These are phyloP conservation scores for Agonopterix alstromeriana DNA, from an alignment of 2,888 invertebrate genomes.

Conservation along the genomic window DNA sequence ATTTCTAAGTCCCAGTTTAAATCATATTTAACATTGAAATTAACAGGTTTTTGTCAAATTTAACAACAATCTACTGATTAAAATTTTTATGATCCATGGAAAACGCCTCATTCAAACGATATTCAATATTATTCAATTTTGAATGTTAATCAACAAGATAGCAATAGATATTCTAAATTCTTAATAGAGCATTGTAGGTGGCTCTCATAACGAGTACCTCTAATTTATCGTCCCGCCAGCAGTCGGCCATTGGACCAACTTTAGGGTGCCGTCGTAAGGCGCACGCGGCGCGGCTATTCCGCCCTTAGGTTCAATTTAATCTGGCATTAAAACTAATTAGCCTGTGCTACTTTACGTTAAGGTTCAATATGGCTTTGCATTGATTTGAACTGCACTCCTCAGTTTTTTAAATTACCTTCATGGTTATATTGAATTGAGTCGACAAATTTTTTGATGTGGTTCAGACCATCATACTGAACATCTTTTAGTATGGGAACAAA, in stretches of 20 bases:
- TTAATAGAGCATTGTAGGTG: neutral
- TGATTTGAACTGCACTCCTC: neutral
- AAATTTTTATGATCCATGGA: too few relatives aligned
- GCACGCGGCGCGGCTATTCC: constrained; percentile 18
- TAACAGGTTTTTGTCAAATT: too few relatives aligned
- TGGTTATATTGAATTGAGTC: neutral
- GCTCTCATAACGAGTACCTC: constrained; percentile 12
- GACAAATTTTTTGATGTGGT: too few relatives aligned
- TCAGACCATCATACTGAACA: too few relatives aligned
- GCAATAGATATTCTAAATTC: neutral
- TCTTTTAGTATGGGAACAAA: too few relatives aligned
- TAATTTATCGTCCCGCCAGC: constrained; percentile 19
- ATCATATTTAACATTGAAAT: too few relatives aligned
- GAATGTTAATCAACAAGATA: neutral
- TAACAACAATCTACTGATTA: too few relatives aligned
- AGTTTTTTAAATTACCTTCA: neutral
- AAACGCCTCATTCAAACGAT: too few relatives aligned
- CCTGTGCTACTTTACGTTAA: neutral
- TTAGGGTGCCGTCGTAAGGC: constrained; percentile 23
- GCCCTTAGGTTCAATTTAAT: constrained; percentile 15
- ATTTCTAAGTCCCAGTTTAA: too few relatives aligned
- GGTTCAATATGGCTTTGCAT: neutral
- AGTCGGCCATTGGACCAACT: constrained; percentile 11
- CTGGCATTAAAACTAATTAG: neutral
- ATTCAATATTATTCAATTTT: neutral